Evolutionary conservation across 2,797 vertebrate species (phyloP), one percentile per base, ranked within the genome.

Genomic region (Rhinella marina): DNA sequence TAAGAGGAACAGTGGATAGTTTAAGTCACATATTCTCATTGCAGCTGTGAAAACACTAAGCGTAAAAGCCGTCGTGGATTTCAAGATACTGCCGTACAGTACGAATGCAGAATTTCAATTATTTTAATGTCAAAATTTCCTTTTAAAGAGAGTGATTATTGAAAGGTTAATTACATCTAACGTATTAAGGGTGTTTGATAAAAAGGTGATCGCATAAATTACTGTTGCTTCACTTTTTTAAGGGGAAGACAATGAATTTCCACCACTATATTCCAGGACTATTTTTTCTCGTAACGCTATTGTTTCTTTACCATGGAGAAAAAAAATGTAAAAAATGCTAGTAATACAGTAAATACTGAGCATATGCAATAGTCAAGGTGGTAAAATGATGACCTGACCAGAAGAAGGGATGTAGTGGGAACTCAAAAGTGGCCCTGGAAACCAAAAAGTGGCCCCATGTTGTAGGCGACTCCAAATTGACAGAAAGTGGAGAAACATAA

Each of bases 41-140:
- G 72, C 84, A 86, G 88, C 88, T 86, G 88, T 77, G 59, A 88
- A 88, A 88, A 88, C 79, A 86, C 82, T 85, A 75, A 76, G n/a
- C 25, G 27, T 81, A 81, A 66, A 82, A 88, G 29, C 59, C 59
- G 82, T 78, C 27, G 77, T 16, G 17, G 57, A 56, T 70, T 54
- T 86, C 54, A 70, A 83, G 50, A 83, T 75, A 17, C 8, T 32
- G 25, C 29, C 66, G 41, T 81, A 32, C 48, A 25, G 59, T 61
- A 76, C 25, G 73, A 85, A 88, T 70, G 48, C 72, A 78, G 29
- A 77, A 23, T 27, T 75, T 17, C 25, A 48, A 64, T 50, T 62
- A 62, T 66, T 81, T 80, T 32, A 62, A 27, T 84, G 8, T 73
- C 7, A 59, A 27, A 14, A 6, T 82, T 66, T 82, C 25, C 62